A percentile compares a stretch with the other conserved stretches of the same genome.
Conservation (phyloP, 2,888 invertebrate species). For the Diadromus collaris region DNA sequence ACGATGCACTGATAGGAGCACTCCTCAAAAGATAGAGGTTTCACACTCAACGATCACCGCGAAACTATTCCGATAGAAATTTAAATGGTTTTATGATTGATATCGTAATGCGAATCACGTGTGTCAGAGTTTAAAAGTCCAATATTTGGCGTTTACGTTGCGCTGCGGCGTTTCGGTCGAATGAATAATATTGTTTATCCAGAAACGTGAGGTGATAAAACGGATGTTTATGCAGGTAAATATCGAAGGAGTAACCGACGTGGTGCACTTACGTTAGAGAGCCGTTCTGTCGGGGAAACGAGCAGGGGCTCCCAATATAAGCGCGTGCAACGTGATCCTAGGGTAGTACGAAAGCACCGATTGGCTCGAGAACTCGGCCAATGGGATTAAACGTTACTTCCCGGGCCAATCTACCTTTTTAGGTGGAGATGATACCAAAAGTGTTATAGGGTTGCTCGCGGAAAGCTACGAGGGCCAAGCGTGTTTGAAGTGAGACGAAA, state of each 20-base stretch:
- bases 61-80: neutral
- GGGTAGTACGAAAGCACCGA: slow-evolving; percentile 79
- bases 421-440: slow-evolving; percentile 82
- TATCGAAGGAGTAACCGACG: slow-evolving; percentile 68
- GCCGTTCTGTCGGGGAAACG: slow-evolving; percentile 96
- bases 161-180: neutral
- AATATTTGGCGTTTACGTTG: neutral
- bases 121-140: neutral
- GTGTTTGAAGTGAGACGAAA: slow-evolving; percentile 76
- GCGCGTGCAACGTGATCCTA: slow-evolving; percentile 90
- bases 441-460: slow-evolving; percentile 78
- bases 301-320: slow-evolving; percentile 88
- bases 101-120: neutral
- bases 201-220: neutral
- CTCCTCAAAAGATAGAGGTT: slow-evolving; percentile 5
- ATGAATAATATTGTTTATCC: slow-evolving; percentile 9
- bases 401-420: slow-evolving; percentile 84
- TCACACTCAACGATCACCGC: neutral
- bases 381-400: slow-evolving; percentile 80
- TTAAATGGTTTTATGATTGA: neutral
- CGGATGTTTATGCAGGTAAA: slow-evolving; percentile 19
- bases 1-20: slow-evolving; percentile 23
- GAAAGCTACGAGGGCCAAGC: slow-evolving; percentile 70
- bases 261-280: slow-evolving; percentile 95
- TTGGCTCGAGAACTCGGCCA: slow-evolving; percentile 80